phyloP scores from a whole-genome alignment of 2,888 invertebrate genomes.

The Metacarcinus magister region DNA sequence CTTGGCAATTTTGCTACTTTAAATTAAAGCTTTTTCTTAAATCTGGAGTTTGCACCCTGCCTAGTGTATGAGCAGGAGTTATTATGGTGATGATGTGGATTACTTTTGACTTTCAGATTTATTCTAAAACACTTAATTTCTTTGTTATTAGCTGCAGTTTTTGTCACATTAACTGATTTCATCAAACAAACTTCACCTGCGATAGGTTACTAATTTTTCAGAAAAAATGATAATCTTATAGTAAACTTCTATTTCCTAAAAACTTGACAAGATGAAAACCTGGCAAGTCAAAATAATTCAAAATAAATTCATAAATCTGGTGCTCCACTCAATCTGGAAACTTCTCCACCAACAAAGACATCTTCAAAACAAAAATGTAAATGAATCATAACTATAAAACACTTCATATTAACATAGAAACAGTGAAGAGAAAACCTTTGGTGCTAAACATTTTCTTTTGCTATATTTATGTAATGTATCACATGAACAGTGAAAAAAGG shows the following conservation, averaged over 20 bases:
- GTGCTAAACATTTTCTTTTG: not conserved
- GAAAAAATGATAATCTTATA: not conserved
- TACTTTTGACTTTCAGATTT: not conserved
- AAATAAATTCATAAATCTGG: not conserved
- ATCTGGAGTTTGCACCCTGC: not conserved
- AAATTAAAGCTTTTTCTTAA: not conserved
- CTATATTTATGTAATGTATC: not conserved
- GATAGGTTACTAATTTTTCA: not conserved
- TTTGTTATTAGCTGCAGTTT: not conserved
- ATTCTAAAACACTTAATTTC: not conserved
- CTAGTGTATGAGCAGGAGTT: not conserved
- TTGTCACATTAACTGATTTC: not conserved
- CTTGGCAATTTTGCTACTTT: not conserved
- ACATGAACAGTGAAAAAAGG: not conserved
- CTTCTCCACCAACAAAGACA: not conserved
- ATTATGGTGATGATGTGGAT: not conserved
- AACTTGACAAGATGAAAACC: not conserved
- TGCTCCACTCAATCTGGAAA: not conserved
- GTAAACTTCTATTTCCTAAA: not conserved
- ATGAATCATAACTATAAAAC: not conserved
- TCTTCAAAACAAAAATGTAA: not conserved
- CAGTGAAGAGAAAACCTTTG: too few relatives aligned
- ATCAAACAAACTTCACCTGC: not conserved
- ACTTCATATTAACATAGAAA: not conserved
- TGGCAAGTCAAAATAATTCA: not conserved